Conservation (phyloP, 2,797 vertebrate genomes). For the Pseudomugil gertrudae region DNA sequence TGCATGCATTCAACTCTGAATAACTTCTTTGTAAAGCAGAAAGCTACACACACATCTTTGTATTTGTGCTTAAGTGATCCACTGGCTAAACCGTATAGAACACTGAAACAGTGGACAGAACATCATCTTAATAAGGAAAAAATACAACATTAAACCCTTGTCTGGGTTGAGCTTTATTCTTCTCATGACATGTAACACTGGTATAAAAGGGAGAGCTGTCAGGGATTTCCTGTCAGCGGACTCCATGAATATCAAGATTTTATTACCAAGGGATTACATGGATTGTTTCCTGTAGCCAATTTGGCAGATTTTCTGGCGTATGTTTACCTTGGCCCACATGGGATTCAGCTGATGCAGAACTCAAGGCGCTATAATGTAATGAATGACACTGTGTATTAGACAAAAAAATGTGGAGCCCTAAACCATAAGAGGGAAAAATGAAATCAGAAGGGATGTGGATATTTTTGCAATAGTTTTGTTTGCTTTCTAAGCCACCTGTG, state of each 20-base stretch:
- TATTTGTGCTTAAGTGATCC: neutral
- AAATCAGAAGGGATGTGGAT: slow-evolving; percentile 1
- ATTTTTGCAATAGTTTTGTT: slow-evolving; percentile 17
- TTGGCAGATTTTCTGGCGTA: slow-evolving; percentile 70
- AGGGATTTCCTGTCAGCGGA: slow-evolving; percentile 75
- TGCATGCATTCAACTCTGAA: slow-evolving; percentile 33
- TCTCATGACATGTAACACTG: slow-evolving; percentile 47
- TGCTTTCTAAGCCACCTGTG: slow-evolving; percentile 18
- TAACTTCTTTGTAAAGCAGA: slow-evolving; percentile 50
- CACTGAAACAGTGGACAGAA: neutral
- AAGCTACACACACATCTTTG: slow-evolving; percentile 22
- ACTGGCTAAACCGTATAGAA: slow-evolving; percentile 21
- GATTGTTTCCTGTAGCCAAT: slow-evolving; percentile 75
- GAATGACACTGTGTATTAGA: slow-evolving; percentile 47
- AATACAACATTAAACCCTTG: slow-evolving; percentile 28
- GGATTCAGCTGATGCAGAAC: slow-evolving; percentile 63
- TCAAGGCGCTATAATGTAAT: slow-evolving; percentile 34
- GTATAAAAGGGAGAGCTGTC: slow-evolving; percentile 64
- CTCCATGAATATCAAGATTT: slow-evolving; percentile 69
- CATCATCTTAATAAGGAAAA: slow-evolving; percentile 36
- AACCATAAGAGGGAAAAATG: neutral
- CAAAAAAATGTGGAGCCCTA: slow-evolving; percentile 4
- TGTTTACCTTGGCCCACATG: slow-evolving; percentile 76
- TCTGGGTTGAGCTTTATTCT: slow-evolving; percentile 51
- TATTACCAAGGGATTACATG: slow-evolving; percentile 74